These are phyloP conservation scores for Sylvia atricapilla DNA, from an alignment of 2,113 vertebrate species.

Conservation along the genomic window DNA sequence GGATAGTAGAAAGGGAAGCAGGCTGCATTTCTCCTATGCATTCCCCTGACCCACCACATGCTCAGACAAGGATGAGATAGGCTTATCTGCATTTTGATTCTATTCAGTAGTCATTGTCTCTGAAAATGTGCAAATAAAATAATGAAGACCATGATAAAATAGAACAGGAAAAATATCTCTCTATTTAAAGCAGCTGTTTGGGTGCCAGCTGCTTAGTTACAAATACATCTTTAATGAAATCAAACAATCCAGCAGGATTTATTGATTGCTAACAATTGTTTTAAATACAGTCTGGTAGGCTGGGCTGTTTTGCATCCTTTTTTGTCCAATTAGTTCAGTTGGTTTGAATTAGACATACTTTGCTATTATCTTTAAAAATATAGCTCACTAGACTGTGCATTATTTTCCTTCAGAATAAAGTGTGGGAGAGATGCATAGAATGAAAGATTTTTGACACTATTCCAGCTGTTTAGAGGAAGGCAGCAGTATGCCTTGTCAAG, in stretches of 20 bases:
- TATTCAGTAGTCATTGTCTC: slow-evolving; percentile 47
- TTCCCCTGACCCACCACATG: slow-evolving; percentile 45
- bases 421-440: neutral
- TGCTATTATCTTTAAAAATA: slow-evolving; percentile 60
- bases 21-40: slow-evolving; percentile 22
- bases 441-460: neutral
- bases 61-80: slow-evolving; percentile 25
- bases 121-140: slow-evolving; percentile 59
- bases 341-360: slow-evolving; percentile 82
- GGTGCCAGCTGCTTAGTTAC: slow-evolving; percentile 75
- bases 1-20: slow-evolving; percentile 3
- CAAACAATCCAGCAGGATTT: slow-evolving; percentile 75
- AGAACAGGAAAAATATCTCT: slow-evolving; percentile 66
- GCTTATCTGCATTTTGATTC: slow-evolving; percentile 53
- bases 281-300: slow-evolving; percentile 78
- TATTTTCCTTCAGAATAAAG: neutral
- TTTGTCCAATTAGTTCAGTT: slow-evolving; percentile 79
- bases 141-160: slow-evolving; percentile 68
- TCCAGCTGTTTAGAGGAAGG: slow-evolving; percentile 23
- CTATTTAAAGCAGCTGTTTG: slow-evolving; percentile 83
- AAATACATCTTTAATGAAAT: slow-evolving; percentile 82
- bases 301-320: slow-evolving; percentile 71
- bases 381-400: neutral
- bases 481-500: neutral
- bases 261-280: slow-evolving; percentile 81